Evolutionary conservation across 2,797 vertebrate species (phyloP).

Genomic region (Spea hammondii): DNA sequence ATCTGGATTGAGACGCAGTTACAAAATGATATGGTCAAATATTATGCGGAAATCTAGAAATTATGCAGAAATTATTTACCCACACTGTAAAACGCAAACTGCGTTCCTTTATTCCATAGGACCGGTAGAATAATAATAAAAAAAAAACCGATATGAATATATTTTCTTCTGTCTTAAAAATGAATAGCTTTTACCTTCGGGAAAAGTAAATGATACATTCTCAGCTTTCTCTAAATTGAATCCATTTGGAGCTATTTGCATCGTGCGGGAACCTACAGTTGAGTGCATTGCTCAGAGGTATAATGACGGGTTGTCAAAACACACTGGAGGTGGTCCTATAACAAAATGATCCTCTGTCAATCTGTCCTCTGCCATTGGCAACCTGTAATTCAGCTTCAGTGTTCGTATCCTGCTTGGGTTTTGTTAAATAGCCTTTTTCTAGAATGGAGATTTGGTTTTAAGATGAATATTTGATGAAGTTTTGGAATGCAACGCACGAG

Average conservation of each 20-base stretch:
- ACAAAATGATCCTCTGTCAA: conserved; percentile 99
- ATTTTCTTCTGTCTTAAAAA: conserved; percentile 62
- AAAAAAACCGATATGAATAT: conserved; percentile 14
- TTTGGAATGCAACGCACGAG: conserved; percentile 78
- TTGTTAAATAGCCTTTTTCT: conserved; percentile 98
- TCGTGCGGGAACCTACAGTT: conserved; percentile 93
- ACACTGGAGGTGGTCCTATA: conserved; percentile 94
- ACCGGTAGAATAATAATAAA: conserved; percentile 17
- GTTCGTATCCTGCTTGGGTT: conserved; percentile 86
- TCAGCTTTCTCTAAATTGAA: conserved; percentile 90
- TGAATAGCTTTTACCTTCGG: conserved; percentile 81
- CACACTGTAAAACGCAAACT: conserved; percentile 53
- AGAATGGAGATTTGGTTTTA: conserved; percentile 94
- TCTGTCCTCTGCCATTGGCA: conserved; percentile 96
- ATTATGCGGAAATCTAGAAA: conserved; percentile 12
- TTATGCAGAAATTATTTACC: no score
- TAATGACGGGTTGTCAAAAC: conserved; percentile 99
- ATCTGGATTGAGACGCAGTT: conserved; percentile 18
- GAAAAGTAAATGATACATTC: conserved; percentile 83
- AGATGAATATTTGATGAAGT: conserved; percentile 83
- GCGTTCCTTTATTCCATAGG: conserved; percentile 7
- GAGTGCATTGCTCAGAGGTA: conserved; percentile 90
- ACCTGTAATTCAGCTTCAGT: conserved; percentile 93
- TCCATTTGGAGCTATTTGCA: conserved; percentile 99
- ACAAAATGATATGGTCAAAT: conserved; percentile 39